Conservation (phyloP, 2,113 vertebrate genomes). For the Tor tambroides region DNA sequence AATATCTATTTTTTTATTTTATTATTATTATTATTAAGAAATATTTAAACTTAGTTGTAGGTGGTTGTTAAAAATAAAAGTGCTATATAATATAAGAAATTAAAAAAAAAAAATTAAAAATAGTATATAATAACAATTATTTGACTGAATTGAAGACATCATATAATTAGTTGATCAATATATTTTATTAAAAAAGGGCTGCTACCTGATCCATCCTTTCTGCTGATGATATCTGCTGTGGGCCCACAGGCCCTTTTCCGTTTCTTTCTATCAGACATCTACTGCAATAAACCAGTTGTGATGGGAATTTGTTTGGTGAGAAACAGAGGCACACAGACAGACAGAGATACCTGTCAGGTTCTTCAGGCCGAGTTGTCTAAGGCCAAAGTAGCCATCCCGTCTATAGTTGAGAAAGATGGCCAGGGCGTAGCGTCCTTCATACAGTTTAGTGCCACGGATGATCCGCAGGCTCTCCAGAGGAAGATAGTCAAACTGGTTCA, state of each 20-base stretch:
- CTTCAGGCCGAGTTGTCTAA: conserved; percentile 90
- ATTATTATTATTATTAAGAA: too few species aligned
- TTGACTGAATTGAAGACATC: too few species aligned
- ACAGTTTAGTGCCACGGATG: conserved; percentile 92
- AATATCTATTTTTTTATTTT: too few species aligned
- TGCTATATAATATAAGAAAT: too few species aligned
- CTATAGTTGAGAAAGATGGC: conserved; percentile 98
- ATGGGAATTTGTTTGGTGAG: neutral
- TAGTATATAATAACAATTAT: too few species aligned
- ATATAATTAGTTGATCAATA: too few species aligned
- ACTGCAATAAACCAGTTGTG: neutral
- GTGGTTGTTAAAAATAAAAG: too few species aligned
- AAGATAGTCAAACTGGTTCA: conserved; percentile 97
- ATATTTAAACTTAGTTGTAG: too few species aligned
- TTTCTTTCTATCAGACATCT: neutral
- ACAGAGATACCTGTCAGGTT: conserved; percentile 87
- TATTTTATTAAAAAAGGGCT: neutral
- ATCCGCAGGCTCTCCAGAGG: conserved; percentile 96
- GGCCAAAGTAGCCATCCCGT: conserved; percentile 88
- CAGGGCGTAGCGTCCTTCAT: conserved; percentile 90
- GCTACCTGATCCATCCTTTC: neutral
- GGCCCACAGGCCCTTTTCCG: neutral
- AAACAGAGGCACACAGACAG: neutral
- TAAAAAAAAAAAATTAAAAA: too few species aligned
- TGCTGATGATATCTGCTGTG: too few species aligned